Evolutionary conservation across 2,888 invertebrate species (phyloP).

Genomic region (Ichneumoninae sp.): DNA sequence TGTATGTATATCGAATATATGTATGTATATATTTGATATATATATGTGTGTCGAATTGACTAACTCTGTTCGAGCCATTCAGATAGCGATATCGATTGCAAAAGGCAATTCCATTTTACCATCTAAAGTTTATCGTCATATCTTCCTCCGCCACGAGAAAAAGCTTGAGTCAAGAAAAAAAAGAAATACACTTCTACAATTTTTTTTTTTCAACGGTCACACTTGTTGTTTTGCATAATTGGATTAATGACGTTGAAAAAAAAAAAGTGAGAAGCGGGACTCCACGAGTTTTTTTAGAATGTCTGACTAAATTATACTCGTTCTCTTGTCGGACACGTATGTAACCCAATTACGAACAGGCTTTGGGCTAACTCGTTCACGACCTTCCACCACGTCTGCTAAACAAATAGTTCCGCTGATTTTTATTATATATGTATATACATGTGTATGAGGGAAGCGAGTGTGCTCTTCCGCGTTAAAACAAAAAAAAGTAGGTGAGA

Average conservation of each 20-base stretch:
- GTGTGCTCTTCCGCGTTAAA: conserved; percentile 25
- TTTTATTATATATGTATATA: conserved; percentile 42
- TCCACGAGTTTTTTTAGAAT: not conserved
- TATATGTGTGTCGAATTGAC: conserved; percentile 34
- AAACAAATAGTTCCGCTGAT: conserved; percentile 38
- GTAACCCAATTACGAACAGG: conserved; percentile 36
- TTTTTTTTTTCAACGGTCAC: conserved; percentile 4
- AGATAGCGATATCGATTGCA: conserved; percentile 38
- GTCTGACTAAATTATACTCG: conserved; percentile 1
- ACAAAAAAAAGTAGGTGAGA: not conserved
- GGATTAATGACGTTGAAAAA: conserved; percentile 21
- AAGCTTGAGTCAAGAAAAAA: conserved; percentile 6
- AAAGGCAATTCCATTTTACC: conserved; percentile 36
- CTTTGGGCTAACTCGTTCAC: conserved; percentile 45
- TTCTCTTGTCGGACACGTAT: conserved; percentile 46
- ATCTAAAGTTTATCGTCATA: conserved; percentile 51
- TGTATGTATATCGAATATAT: conserved; percentile 20
- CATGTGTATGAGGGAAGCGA: conserved; percentile 19
- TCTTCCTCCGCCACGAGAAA: conserved; percentile 49
- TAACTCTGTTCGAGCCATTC: conserved; percentile 42
- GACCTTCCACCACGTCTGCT: conserved; percentile 46
- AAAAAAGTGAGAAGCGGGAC: conserved; percentile 22
- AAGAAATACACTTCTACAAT: conserved; percentile 8
- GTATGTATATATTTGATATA: conserved; percentile 37
- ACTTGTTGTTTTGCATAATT: conserved; percentile 25